phyloP scores from a whole-genome alignment of 2,797 vertebrate species.

The Synanceia verrucosa region DNA sequence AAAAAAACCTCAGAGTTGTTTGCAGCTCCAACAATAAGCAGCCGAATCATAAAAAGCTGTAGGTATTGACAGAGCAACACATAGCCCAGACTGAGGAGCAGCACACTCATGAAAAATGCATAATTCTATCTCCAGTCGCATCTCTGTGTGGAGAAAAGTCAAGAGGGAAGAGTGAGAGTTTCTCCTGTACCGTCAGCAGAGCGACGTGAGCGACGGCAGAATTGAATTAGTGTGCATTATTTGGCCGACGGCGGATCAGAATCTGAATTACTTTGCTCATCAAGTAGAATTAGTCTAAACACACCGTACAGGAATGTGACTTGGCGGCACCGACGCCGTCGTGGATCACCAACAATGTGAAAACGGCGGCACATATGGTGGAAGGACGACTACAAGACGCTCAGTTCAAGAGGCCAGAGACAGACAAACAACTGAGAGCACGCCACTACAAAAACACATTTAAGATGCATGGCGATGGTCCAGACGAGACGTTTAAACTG shows the following conservation, averaged over 20 bases:
- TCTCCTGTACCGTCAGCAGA: slow-evolving; percentile 62
- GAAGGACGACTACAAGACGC: slow-evolving; percentile 22
- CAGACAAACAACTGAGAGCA: slow-evolving; percentile 15
- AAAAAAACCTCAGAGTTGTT: slow-evolving; percentile 49
- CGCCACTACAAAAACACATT: slow-evolving; percentile 8
- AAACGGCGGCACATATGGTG: slow-evolving; percentile 38
- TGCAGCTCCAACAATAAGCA: slow-evolving; percentile 52
- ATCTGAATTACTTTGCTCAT: slow-evolving; percentile 63
- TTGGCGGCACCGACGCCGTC: slow-evolving; percentile 22
- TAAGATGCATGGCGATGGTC: not conserved
- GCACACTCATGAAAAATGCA: slow-evolving; percentile 78
- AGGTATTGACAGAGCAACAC: slow-evolving; percentile 73
- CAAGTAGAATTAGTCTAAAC: slow-evolving; percentile 60
- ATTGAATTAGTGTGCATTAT: slow-evolving; percentile 49
- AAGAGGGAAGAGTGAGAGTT: slow-evolving; percentile 60
- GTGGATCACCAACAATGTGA: slow-evolving; percentile 48
- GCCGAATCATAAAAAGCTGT: slow-evolving; percentile 56
- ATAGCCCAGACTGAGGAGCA: slow-evolving; percentile 56
- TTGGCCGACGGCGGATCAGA: slow-evolving; percentile 40
- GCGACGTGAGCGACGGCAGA: slow-evolving; percentile 45
- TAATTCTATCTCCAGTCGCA: slow-evolving; percentile 70
- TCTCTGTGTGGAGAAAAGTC: slow-evolving; percentile 65
- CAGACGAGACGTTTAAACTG: slow-evolving; percentile 31
- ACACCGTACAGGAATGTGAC: slow-evolving; percentile 35
- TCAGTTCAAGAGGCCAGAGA: slow-evolving; percentile 33